Percentiles rank a stretch among this genome's conserved stretches.
These are phyloP conservation scores for Melolontha melolontha DNA, from an alignment of 2,888 invertebrate genomes.

Conservation along the genomic window DNA sequence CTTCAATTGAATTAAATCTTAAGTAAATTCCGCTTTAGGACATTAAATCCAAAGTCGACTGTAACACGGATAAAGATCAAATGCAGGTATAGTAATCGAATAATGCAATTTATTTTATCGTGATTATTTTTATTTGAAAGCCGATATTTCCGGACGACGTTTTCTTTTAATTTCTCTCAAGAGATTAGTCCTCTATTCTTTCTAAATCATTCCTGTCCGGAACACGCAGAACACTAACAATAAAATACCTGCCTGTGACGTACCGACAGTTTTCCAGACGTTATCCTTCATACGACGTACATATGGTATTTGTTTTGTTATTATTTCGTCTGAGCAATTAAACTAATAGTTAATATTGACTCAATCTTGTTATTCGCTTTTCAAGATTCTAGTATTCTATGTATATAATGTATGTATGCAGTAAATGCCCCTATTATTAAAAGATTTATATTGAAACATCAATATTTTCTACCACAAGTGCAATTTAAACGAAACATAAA, in stretches of 20 bases:
- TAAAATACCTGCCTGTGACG: slow-evolving; percentile 24
- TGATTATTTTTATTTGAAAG: background rate
- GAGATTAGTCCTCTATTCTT: slow-evolving; percentile 26
- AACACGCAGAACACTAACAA: slow-evolving; percentile 6
- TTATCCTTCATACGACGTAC: too few species aligned
- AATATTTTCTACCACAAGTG: background rate
- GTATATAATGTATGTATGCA: too few species aligned
- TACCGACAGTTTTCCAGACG: background rate
- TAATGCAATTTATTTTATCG: slow-evolving; percentile 21
- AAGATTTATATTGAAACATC: too few species aligned
- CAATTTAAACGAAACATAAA: background rate
- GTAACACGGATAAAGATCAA: slow-evolving; percentile 2
- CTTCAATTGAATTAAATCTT: too few species aligned
- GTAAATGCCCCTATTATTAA: too few species aligned
- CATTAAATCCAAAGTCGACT: slow-evolving; percentile 10
- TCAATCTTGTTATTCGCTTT: too few species aligned
- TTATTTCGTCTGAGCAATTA: too few species aligned
- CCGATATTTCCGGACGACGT: background rate
- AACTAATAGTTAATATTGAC: too few species aligned
- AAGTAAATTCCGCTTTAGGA: too few species aligned
- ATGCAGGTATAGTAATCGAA: background rate
- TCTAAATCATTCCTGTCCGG: slow-evolving; percentile 29
- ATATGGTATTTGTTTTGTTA: too few species aligned
- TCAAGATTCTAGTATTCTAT: too few species aligned
- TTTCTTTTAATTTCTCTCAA: slow-evolving; percentile 24